Percentiles rank a stretch among this genome's conserved stretches.
phyloP scores from a whole-genome alignment of 1,140 invertebrate genomes.

The Bombus superbus region DNA sequence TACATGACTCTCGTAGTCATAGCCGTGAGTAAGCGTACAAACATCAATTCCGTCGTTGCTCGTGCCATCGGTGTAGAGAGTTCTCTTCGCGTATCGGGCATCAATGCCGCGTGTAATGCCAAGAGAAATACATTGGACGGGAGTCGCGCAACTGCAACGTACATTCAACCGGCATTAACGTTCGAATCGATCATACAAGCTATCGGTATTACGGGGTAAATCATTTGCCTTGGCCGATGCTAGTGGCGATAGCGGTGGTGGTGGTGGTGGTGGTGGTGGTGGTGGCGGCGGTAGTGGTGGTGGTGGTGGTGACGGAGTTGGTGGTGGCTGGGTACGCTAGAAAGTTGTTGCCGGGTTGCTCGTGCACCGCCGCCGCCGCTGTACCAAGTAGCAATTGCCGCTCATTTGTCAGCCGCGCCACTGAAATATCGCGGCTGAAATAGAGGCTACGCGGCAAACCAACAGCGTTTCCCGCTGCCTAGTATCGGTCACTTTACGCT shows the following conservation, averaged over 20 bases:
- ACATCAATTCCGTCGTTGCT: slow-evolving; percentile 55
- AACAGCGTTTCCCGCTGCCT: slow-evolving; percentile 36
- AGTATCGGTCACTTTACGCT: slow-evolving; percentile 42
- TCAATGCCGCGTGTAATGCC: slow-evolving; percentile 57
- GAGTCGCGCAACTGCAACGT: slow-evolving; percentile 39
- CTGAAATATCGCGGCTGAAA: slow-evolving; percentile 67
- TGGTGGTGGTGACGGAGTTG: background rate
- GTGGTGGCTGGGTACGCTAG: slow-evolving; percentile 31
- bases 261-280: background rate
- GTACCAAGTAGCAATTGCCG: slow-evolving; percentile 70
- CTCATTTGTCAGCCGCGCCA: slow-evolving; percentile 68
- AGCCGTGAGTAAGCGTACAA: slow-evolving; percentile 24
- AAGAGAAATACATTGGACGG: slow-evolving; percentile 52
- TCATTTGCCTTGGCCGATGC: slow-evolving; percentile 58
- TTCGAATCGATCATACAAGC: slow-evolving; percentile 67
- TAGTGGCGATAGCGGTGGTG: background rate
- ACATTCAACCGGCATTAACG: slow-evolving; percentile 62
- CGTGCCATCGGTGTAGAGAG: slow-evolving; percentile 30
- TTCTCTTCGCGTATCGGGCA: slow-evolving; percentile 46
- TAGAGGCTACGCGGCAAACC: slow-evolving; percentile 41
- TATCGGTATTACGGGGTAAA: slow-evolving; percentile 68
- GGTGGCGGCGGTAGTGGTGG: background rate
- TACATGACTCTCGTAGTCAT: slow-evolving; percentile 43
- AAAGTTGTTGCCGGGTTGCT: slow-evolving; percentile 62
- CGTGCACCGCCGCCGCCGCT: slow-evolving; percentile 35